A percentile compares a stretch with the other conserved stretches of the same genome.
phyloP scores from a whole-genome alignment of 2,113 vertebrate species.

The Triplophysa tibetana region DNA sequence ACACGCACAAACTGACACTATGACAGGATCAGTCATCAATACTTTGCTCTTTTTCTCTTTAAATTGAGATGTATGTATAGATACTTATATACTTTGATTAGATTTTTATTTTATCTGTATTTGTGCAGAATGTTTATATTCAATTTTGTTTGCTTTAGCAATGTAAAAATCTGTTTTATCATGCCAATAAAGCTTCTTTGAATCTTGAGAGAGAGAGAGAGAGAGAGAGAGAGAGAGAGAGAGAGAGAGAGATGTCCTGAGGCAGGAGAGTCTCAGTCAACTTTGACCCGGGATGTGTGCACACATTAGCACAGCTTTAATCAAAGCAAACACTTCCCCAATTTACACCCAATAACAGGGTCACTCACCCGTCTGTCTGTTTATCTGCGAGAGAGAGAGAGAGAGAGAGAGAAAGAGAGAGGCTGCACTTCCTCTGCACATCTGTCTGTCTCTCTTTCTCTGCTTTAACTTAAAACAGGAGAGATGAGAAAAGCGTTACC shows the following conservation, averaged over 20 bases:
- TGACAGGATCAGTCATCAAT: too few relatives aligned
- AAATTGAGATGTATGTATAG: too few relatives aligned
- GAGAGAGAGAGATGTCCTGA: constrained; percentile 3
- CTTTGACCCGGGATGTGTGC: constrained; percentile 71
- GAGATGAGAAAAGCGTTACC: constrained; percentile 83
- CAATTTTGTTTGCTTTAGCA: too few relatives aligned
- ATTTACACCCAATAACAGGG: constrained; percentile 69
- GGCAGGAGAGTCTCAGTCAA: constrained; percentile 53
- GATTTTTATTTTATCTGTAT: too few relatives aligned
- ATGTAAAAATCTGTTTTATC: too few relatives aligned
- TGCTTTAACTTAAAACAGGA: constrained; percentile 80
- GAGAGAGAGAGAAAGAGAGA: constrained; percentile 57
- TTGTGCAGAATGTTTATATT: too few relatives aligned
- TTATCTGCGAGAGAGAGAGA: constrained; percentile 72
- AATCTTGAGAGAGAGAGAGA: constrained; percentile 16
- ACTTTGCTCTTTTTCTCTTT: too few relatives aligned
- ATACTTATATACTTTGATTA: too few relatives aligned
- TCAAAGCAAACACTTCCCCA: constrained; percentile 72
- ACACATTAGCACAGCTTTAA: constrained; percentile 71
- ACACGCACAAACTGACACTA: too few relatives aligned
- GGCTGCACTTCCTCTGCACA: constrained; percentile 47
- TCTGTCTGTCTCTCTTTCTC: constrained; percentile 56
- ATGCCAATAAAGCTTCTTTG: too few relatives aligned
- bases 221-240: constrained; percentile 19
- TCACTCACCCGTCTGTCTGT: constrained; percentile 67